Evolutionary conservation across 2,797 vertebrate genomes (phyloP).

Genomic region (Neopelma chrysocephalum): DNA sequence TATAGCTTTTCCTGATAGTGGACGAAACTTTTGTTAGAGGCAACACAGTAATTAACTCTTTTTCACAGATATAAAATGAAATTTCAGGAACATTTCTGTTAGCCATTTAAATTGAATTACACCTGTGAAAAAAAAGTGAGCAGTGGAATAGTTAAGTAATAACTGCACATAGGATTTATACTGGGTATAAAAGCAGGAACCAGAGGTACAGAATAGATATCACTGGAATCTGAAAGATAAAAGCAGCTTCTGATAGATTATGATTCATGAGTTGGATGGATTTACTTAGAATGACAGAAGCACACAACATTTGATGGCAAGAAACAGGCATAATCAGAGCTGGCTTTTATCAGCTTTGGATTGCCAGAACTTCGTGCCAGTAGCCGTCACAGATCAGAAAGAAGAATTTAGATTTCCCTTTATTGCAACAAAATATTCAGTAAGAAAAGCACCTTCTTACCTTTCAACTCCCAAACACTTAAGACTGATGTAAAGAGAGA

Average conservation of each 20-base stretch:
- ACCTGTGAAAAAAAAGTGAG: neutral
- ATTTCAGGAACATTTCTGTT: neutral
- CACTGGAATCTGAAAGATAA: constrained; percentile 1
- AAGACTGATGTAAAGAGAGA: neutral
- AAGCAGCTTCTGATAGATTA: neutral
- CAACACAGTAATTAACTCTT: neutral
- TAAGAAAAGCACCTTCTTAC: neutral
- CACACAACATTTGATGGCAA: neutral
- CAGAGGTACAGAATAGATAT: neutral
- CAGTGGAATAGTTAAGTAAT: neutral
- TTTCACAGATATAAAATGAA: neutral
- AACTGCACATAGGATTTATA: neutral
- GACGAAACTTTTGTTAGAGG: neutral
- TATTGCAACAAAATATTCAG: neutral
- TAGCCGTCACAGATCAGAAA: constrained; percentile 32
- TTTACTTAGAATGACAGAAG: constrained; percentile 26
- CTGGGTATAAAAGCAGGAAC: neutral
- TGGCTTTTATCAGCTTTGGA: constrained; percentile 31
- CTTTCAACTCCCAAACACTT: neutral
- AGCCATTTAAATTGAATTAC: neutral
- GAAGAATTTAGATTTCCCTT: neutral
- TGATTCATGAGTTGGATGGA: constrained; percentile 29
- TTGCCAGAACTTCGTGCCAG: constrained; percentile 46
- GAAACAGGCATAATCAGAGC: constrained; percentile 23
- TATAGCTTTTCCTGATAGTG: neutral